Base-by-base conservation (phyloP, 2,113 vertebrate species). In the Protomyctophum bolini region DNA sequence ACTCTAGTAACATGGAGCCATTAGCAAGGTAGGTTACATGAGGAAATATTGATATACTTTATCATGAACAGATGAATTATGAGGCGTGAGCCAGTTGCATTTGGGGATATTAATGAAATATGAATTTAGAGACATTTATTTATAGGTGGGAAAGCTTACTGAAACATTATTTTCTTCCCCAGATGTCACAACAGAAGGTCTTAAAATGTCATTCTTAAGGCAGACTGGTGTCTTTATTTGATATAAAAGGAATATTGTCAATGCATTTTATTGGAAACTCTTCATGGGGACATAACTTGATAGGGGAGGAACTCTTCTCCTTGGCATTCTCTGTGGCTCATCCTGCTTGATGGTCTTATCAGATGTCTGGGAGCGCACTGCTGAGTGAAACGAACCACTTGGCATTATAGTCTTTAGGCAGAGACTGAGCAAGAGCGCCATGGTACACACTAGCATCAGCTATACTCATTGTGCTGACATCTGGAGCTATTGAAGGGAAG, bases 1-100 rank as follows among this genome's bases (percentile, higher is more conserved):
- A 90, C 84, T 91, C 61, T 85, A 49, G 90, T 89, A 87, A 77
- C 89, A 87, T 41, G 33, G 33, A 41, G 33, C 33, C 33, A 41
- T 41, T 41, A 41, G 33, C 33, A 41, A 3, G 33, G 33, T 41
- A 41, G 33, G 33, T 41, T 41, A 41, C 33, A 41, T 41, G 33
- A 41, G 33, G 33, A 41, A 41, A 41, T 41, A 41, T 41, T 41
- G 54, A 56, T 56, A 15, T 56, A 56, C n/a, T 56, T 15, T 56
- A 56, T 56, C 6, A 15, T 56, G 7, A 56, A 15, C 15, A 58
- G 56, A 28, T 55, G 52, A 41, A 41, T 41, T 41, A 41, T 41
- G 33, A 41, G 33, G 33, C 33, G 5, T 41, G 33, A 41, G 33
- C 33, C 33, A 41, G 33, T 41, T 41, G 33, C 33, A 41, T 41